A percentile compares a stretch with the other conserved stretches of the same genome.
These are phyloP conservation scores for Oryzias melastigma DNA, from an alignment of 2,113 vertebrate genomes.

Conservation along the genomic window DNA sequence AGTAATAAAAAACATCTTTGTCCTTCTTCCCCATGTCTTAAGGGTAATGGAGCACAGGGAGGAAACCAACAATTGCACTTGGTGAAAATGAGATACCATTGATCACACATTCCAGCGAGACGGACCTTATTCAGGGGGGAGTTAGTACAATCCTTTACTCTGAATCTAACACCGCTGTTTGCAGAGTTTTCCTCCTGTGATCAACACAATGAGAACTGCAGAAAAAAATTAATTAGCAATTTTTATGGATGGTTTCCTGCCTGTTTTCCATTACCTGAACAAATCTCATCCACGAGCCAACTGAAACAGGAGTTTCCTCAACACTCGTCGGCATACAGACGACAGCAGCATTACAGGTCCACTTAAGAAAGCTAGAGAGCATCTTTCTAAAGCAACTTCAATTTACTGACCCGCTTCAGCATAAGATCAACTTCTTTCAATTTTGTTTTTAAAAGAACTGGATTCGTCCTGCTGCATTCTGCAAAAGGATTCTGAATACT, in stretches of 20 bases:
- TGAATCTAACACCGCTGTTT: slow-evolving; percentile 10
- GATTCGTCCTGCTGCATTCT: too few species aligned
- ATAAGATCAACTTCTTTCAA: too few species aligned
- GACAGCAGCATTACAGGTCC: too few species aligned
- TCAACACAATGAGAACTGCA: slow-evolving; percentile 13
- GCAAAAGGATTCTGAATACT: too few species aligned
- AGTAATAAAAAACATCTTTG: slow-evolving; percentile 62
- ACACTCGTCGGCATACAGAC: too few species aligned
- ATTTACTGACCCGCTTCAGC: neutral
- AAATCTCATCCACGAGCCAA: neutral
- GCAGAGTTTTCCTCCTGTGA: slow-evolving; percentile 3
- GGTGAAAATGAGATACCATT: slow-evolving; percentile 62
- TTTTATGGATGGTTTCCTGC: neutral
- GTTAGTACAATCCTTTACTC: slow-evolving; percentile 16
- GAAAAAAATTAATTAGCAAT: too few species aligned
- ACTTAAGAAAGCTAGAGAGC: neutral
- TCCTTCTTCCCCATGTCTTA: slow-evolving; percentile 39
- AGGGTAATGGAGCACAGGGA: slow-evolving; percentile 61
- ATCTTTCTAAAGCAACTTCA: neutral
- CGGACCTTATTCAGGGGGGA: slow-evolving; percentile 36
- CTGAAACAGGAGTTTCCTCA: too few species aligned
- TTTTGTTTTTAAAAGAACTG: too few species aligned
- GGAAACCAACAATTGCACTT: slow-evolving; percentile 61
- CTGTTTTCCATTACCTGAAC: neutral
- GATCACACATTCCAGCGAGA: slow-evolving; percentile 53